Conservation (phyloP, 2,113 vertebrate species). For the Ictidomys tridecemlineatus region DNA sequence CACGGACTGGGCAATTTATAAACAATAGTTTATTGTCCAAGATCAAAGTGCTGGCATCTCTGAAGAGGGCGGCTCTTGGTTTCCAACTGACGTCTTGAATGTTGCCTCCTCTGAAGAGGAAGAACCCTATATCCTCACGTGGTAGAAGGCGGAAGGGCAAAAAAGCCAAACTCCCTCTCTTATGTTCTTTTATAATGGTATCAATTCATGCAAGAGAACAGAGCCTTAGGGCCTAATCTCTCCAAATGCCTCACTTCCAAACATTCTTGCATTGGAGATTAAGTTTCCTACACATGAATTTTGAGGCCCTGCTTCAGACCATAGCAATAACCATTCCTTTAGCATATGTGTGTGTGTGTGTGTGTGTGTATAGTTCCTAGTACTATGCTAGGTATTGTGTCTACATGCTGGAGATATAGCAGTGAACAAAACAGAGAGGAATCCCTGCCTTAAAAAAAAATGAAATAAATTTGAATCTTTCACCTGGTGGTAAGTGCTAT, state of each 20-base stretch:
- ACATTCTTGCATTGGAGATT: background rate
- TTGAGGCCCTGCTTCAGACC: background rate
- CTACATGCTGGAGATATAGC: background rate
- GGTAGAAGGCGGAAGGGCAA: background rate
- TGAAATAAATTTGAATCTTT: slow-evolving; percentile 3
- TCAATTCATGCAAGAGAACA: background rate
- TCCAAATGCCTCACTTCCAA: too few species aligned
- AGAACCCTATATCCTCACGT: background rate
- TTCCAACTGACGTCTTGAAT: background rate
- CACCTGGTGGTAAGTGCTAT: background rate
- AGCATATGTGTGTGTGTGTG: too few species aligned
- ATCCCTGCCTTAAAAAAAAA: slow-evolving; percentile 31
- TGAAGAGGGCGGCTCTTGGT: background rate
- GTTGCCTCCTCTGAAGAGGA: background rate
- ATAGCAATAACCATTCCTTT: background rate
- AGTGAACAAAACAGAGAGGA: background rate
- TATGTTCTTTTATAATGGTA: background rate
- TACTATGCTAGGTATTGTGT: background rate
- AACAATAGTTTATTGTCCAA: background rate
- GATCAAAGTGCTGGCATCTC: background rate
- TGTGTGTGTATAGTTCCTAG: too few species aligned
- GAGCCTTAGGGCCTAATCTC: background rate
- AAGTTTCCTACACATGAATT: background rate
- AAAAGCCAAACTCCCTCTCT: background rate
- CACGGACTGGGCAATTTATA: background rate